phyloP scores from a whole-genome alignment of 2,888 invertebrate species.

The Brachypalpus laphriformis region DNA sequence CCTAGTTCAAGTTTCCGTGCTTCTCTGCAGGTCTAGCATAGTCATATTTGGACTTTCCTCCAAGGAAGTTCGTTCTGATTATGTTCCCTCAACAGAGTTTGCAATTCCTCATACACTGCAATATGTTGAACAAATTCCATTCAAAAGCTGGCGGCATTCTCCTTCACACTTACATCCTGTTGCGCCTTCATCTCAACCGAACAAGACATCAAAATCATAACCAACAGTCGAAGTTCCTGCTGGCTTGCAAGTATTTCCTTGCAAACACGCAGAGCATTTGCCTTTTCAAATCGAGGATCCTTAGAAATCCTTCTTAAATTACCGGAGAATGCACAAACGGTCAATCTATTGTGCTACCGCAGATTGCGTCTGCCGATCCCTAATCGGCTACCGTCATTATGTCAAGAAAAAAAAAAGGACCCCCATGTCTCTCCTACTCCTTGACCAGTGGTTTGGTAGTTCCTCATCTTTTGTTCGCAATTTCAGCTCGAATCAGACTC shows the following conservation, averaged over 20 bases:
- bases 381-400: slow-evolving; percentile 68
- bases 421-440: slow-evolving; percentile 11
- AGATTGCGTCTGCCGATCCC: slow-evolving; percentile 63
- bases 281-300: slow-evolving; percentile 20
- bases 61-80: too few relatives aligned
- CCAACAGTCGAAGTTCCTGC: slow-evolving; percentile 5
- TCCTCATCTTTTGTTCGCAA: slow-evolving; percentile 24
- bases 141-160: slow-evolving; percentile 14
- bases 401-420: slow-evolving; percentile 27
- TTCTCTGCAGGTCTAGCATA: too few relatives aligned
- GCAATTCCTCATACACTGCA: neutral
- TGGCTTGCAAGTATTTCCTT: slow-evolving; percentile 5
- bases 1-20: too few relatives aligned
- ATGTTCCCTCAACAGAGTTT: too few relatives aligned
- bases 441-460: slow-evolving; percentile 61
- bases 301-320: slow-evolving; percentile 16
- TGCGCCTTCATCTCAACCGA: slow-evolving; percentile 48
- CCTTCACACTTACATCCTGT: slow-evolving; percentile 53
- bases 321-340: slow-evolving; percentile 14
- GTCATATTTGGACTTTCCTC: too few relatives aligned
- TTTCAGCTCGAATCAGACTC: slow-evolving; percentile 30
- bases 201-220: slow-evolving; percentile 31
- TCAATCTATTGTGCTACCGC: slow-evolving; percentile 70
- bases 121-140: neutral
- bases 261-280: slow-evolving; percentile 8